A percentile compares a stretch with the other conserved stretches of the same genome.
These are phyloP conservation scores for Anoplopoma fimbria DNA, from an alignment of 2,113 vertebrate species.

Conservation along the genomic window DNA sequence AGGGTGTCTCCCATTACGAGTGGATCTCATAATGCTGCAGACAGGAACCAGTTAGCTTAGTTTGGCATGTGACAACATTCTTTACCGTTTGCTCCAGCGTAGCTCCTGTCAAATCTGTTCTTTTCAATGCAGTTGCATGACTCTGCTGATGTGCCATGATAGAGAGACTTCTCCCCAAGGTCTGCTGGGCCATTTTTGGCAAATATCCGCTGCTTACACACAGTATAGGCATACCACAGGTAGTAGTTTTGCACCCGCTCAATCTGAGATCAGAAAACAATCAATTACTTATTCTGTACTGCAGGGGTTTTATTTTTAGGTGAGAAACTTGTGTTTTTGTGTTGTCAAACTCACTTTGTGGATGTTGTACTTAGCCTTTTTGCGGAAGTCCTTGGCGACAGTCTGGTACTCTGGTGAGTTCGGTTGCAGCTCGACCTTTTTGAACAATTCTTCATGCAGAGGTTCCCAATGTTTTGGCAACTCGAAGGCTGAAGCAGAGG, in stretches of 20 bases:
- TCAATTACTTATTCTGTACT: accelerated
- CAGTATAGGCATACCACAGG: slow-evolving; percentile 63
- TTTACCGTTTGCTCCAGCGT: slow-evolving; percentile 73
- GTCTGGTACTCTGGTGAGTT: slow-evolving; percentile 5
- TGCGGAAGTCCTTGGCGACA: slow-evolving; percentile 45
- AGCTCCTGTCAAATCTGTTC: slow-evolving; percentile 69
- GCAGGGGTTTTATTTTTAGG: not conserved
- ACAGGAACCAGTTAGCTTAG: not conserved
- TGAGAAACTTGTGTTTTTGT: not conserved
- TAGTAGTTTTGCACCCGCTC: slow-evolving; percentile 76
- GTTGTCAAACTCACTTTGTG: slow-evolving; percentile 42
- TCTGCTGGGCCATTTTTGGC: slow-evolving; percentile 47
- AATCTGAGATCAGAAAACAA: slow-evolving; percentile 63
- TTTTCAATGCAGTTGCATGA: slow-evolving; percentile 67
- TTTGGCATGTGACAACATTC: not conserved
- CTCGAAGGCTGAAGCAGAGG: not conserved
- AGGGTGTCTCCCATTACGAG: too few relatives aligned
- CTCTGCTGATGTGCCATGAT: slow-evolving; percentile 66
- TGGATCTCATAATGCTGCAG: not conserved
- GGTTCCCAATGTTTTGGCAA: slow-evolving; percentile 57
- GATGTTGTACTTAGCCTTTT: slow-evolving; percentile 51
- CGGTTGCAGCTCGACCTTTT: slow-evolving; percentile 48
- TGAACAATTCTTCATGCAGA: slow-evolving; percentile 43
- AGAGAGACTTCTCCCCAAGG: slow-evolving; percentile 67
- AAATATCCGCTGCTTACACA: slow-evolving; percentile 58